Evolutionary conservation across 2,888 invertebrate genomes (phyloP).

Genomic region (Byasa hedistus): DNA sequence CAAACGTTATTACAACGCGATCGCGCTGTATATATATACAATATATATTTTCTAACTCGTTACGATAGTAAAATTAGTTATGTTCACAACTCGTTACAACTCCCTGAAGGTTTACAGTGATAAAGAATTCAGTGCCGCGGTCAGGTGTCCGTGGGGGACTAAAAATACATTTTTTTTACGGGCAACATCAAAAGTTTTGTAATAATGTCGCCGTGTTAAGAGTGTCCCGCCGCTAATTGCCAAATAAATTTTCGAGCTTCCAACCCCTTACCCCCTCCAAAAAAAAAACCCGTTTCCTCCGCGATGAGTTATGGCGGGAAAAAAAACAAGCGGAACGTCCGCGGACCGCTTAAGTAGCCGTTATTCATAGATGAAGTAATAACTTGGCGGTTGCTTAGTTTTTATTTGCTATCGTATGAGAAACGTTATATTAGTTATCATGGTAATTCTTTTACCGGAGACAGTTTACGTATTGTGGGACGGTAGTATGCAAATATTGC

Average conservation of each 20-base stretch:
- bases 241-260: constrained; percentile 76
- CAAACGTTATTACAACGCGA: no score
- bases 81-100: neutral
- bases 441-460: no score
- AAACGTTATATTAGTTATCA: no score
- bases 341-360: constrained; percentile 21
- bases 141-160: constrained; percentile 52
- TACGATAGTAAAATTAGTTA: no score
- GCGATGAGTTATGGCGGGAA: constrained; percentile 61
- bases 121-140: constrained; percentile 43
- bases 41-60: no score
- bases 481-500: no score
- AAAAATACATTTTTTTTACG: constrained; percentile 69
- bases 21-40: no score
- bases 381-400: no score
- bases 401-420: no score
- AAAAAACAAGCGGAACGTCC: constrained; percentile 50
- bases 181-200: constrained; percentile 75
- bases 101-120: neutral
- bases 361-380: constrained; percentile 26
- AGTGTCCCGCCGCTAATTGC: constrained; percentile 72
- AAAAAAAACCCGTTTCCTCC: constrained; percentile 57
- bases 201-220: constrained; percentile 72
- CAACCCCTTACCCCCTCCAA: constrained; percentile 35
- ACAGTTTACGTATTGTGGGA: no score